Conservation (phyloP, 1,140 invertebrate species). For the Micrasema longulum region DNA sequence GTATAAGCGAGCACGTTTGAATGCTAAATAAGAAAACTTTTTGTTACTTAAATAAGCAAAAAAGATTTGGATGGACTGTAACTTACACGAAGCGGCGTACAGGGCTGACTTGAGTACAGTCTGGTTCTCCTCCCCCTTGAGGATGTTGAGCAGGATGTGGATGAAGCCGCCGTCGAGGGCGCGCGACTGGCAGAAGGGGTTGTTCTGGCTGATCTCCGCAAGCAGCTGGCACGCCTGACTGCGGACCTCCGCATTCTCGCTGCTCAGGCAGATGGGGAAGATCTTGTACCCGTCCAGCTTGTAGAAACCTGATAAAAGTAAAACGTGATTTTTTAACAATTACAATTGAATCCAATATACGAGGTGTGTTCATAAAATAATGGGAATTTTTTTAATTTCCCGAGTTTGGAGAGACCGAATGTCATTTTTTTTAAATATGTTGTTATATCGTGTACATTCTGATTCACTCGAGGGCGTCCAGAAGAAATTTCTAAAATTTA, state of each 20-base stretch:
- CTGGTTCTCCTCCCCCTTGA: constrained; percentile 72
- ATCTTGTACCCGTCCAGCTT: constrained; percentile 83
- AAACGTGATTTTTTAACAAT: constrained; percentile 44
- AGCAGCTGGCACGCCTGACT: constrained; percentile 75
- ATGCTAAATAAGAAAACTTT: too few species aligned
- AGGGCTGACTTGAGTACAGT: constrained; percentile 75
- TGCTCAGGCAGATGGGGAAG: constrained; percentile 74
- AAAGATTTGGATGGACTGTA: too few species aligned
- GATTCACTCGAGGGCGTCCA: too few species aligned
- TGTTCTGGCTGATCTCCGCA: constrained; percentile 82
- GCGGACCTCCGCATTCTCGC: constrained; percentile 72
- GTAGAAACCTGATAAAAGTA: constrained; percentile 75
- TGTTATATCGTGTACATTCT: too few species aligned
- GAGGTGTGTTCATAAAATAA: too few species aligned
- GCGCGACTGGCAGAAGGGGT: constrained; percentile 78
- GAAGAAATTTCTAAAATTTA: too few species aligned
- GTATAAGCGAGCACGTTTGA: too few species aligned
- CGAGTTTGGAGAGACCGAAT: too few species aligned
- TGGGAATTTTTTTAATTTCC: too few species aligned
- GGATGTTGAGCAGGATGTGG: constrained; percentile 72
- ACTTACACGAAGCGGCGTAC: constrained; percentile 81
- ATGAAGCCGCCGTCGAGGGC: constrained; percentile 74
- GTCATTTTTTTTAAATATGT: too few species aligned
- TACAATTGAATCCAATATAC: too few species aligned
- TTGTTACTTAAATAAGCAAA: too few species aligned